These are phyloP conservation scores for Luidia sarsii DNA, from an alignment of 53 echinoderm and acorn worm genomes.

Conservation along the genomic window DNA sequence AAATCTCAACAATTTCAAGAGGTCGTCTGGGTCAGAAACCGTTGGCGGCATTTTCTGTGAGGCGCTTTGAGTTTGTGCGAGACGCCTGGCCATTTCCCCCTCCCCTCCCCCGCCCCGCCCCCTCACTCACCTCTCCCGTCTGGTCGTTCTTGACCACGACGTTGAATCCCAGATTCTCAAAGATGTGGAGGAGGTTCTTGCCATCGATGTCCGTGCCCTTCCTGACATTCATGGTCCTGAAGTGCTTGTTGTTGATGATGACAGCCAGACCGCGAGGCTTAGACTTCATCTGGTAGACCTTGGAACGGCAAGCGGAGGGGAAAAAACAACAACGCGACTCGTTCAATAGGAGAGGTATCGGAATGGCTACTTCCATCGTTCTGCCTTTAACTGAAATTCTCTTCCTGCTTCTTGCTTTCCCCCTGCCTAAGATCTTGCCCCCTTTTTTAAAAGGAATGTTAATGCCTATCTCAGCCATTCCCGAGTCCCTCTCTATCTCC, in stretches of 20 bases:
- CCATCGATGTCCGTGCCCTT: slow-evolving; percentile 88
- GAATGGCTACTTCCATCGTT: no score
- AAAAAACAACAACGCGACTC: no score
- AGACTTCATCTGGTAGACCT: slow-evolving; percentile 86
- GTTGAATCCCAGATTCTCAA: slow-evolving; percentile 86
- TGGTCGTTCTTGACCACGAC: slow-evolving; percentile 51
- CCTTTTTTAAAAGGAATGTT: no score
- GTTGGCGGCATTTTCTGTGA: no score
- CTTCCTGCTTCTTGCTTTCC: no score
- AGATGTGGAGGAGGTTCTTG: slow-evolving; percentile 68
- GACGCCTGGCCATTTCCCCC: slow-evolving; percentile 7
- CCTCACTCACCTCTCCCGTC: slow-evolving; percentile 61
- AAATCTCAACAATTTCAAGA: no score
- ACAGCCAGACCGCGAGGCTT: slow-evolving; percentile 84
- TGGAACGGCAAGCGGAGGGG: neutral
- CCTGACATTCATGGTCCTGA: slow-evolving; percentile 78
- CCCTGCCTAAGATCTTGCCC: no score
- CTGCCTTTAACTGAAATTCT: no score
- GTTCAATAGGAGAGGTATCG: no score
- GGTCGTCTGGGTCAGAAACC: no score
- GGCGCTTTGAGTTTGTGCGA: neutral
- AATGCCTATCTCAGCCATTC: no score
- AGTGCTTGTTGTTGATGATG: slow-evolving; percentile 88
- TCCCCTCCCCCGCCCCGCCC: slow-evolving; percentile 1
- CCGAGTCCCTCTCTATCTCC: no score